A percentile compares a stretch with the other conserved stretches of the same genome.
Conservation (phyloP, 2,113 vertebrate species). For the Coryphaenoides rupestris region DNA sequence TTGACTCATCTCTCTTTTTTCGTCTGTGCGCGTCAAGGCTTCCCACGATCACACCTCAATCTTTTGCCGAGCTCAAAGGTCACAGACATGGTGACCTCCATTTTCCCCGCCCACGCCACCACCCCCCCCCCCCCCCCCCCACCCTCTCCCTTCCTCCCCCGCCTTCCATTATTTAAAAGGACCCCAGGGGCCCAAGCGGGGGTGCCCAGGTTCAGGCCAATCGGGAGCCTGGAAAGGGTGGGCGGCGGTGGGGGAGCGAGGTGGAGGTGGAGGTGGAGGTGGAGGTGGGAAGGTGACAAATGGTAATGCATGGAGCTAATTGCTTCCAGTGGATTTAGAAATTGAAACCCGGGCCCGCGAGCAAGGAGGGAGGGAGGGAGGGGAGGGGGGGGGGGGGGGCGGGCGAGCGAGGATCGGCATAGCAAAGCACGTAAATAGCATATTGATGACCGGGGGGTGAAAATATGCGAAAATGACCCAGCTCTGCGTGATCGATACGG, state of each 20-base stretch:
- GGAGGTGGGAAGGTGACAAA: slow-evolving; percentile 7
- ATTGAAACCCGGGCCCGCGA: slow-evolving; percentile 57
- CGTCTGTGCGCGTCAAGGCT: neutral
- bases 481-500: slow-evolving; percentile 59
- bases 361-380: too few species aligned
- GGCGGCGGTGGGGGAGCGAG: neutral
- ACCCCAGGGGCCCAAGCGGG: neutral
- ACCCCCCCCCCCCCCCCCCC: too few species aligned
- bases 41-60: slow-evolving; percentile 3
- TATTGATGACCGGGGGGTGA: slow-evolving; percentile 62
- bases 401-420: too few species aligned
- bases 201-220: slow-evolving; percentile 31
- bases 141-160: neutral
- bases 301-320: slow-evolving; percentile 73
- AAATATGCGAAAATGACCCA: slow-evolving; percentile 64
- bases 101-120: neutral
- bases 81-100: neutral
- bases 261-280: slow-evolving; percentile 36
- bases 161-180: neutral
- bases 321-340: slow-evolving; percentile 76
- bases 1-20: slow-evolving; percentile 20
- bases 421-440: slow-evolving; percentile 56
- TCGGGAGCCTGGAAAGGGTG: neutral
- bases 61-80: slow-evolving; percentile 30
- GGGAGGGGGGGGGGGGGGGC: too few species aligned